Evolutionary conservation across 2,113 vertebrate genomes (phyloP), one percentile per base, ranked within the genome.

Genomic region (Crotalus horridus): DNA sequence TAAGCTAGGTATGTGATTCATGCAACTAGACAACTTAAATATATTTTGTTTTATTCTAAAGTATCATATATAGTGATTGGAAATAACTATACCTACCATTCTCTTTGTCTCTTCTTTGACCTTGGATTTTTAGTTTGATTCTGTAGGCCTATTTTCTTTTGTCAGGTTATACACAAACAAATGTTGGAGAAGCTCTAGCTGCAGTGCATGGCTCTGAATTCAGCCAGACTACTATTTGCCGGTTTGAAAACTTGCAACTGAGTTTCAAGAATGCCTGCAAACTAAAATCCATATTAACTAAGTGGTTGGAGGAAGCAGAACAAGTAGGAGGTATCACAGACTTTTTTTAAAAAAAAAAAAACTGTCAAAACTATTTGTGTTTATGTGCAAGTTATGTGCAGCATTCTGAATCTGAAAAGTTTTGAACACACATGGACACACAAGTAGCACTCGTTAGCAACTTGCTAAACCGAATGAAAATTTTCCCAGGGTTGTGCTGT

Each of bases 221-320:
- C 98, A 99, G 99, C 95, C 99, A 99, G 97, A 99, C 99, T 13
- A 99, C 99, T 0, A 99, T 99, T 96, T 99, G 99, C 96, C 98
- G 99, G 33, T 99, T 99, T 97, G 99, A 99, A 97, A 99, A 99
- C 96, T 96, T 99, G 95, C 99, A 99, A 96, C 98, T 99, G 96
- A 99, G 99, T 96, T 99, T 99, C 95, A 99, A 99, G 97, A 99
- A 99, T 0, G 99, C 99, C 0, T 99, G 99, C 97, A 99, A 99
- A 94, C 98, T 99, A 90, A 99, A 99, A 97, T 98, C 98, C 5
- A 99, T 99, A 93, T 97, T 99, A 95, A 98, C 99, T 53, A 99
- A 99, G 95, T 99, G 99, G 99, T 97, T 99, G 95, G 98, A 99
- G 85, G 99, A 99, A 95, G 99, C 99, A 0, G 99, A 99, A 94